A percentile compares a stretch with the other conserved stretches of the same genome.
These are phyloP conservation scores for Conistra vaccinii DNA, from an alignment of 2,888 invertebrate genomes.

Conservation along the genomic window DNA sequence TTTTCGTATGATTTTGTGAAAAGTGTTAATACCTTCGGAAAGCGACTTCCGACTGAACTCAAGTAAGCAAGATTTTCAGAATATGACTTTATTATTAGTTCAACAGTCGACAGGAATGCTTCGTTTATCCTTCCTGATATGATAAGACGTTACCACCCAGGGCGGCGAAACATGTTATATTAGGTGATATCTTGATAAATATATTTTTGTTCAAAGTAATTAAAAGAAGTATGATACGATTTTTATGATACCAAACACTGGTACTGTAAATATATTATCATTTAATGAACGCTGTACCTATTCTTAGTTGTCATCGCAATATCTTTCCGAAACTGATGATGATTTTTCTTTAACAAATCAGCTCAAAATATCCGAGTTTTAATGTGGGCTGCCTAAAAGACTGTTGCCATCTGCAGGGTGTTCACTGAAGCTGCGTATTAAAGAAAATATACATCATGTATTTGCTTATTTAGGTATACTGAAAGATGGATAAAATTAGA, in stretches of 20 bases:
- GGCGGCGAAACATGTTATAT: slow-evolving; percentile 18
- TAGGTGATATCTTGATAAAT: slow-evolving; percentile 16
- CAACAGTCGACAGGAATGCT: not conserved
- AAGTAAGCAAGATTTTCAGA: not conserved
- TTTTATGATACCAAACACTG: not conserved
- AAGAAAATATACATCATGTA: too few species aligned
- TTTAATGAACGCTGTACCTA: too few species aligned
- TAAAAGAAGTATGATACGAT: slow-evolving; percentile 18
- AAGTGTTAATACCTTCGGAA: not conserved
- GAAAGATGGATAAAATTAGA: not conserved
- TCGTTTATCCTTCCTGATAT: slow-evolving; percentile 10
- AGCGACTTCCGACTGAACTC: not conserved
- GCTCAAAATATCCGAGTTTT: not conserved
- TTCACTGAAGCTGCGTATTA: not conserved
- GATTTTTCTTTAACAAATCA: not conserved
- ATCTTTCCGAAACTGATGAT: not conserved
- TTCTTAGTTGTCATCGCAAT: not conserved
- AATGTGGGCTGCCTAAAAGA: not conserved
- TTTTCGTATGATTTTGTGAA: not conserved
- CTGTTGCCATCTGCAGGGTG: not conserved
- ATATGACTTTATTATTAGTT: not conserved
- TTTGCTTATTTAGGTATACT: not conserved
- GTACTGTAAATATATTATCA: not conserved
- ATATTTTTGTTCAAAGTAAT: slow-evolving; percentile 3
- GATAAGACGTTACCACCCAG: not conserved